Evolutionary conservation across 37 sponge, comb jelly and placozoan species (phyloP).

Genomic region (Haliclona indistincta): DNA sequence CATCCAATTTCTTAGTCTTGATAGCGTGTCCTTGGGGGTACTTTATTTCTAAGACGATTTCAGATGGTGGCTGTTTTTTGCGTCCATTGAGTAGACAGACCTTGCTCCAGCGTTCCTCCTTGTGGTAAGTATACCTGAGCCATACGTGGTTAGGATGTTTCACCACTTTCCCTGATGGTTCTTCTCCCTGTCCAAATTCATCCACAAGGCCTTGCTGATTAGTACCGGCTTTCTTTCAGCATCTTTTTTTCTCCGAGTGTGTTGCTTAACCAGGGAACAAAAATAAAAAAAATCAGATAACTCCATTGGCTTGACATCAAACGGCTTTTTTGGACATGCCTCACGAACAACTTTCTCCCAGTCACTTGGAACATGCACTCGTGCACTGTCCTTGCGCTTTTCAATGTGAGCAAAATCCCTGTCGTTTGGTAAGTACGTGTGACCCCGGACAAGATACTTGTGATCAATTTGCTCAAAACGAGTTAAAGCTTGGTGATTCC

Average conservation of each 20-base stretch:
- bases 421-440: neutral
- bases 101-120: slow-evolving; percentile 2
- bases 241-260: slow-evolving; percentile 14
- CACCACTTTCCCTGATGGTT: neutral
- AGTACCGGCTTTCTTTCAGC: neutral
- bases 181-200: neutral
- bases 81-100: slow-evolving; percentile 27
- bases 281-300: slow-evolving; percentile 17
- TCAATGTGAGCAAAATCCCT: slow-evolving; percentile 29
- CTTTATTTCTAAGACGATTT: slow-evolving; percentile 4
- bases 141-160: slow-evolving; percentile 7
- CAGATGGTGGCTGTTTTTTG: slow-evolving; percentile 26
- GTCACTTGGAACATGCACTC: slow-evolving; percentile 24
- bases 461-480: slow-evolving; percentile 32
- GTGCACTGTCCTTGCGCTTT: slow-evolving; percentile 24
- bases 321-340: slow-evolving; percentile 5
- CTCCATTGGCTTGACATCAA: slow-evolving; percentile 3
- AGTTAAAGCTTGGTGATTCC: no score
- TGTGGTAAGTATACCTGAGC: slow-evolving; percentile 5
- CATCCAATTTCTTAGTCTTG: slow-evolving; percentile 44
- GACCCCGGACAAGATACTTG: slow-evolving; percentile 32
- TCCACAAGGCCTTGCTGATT: neutral
- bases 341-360: slow-evolving; percentile 19
- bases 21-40: slow-evolving; percentile 41
- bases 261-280: neutral